Evolutionary conservation across 1,140 invertebrate species (phyloP), one percentile per base, ranked within the genome.

Genomic region (Telenomus remus): DNA sequence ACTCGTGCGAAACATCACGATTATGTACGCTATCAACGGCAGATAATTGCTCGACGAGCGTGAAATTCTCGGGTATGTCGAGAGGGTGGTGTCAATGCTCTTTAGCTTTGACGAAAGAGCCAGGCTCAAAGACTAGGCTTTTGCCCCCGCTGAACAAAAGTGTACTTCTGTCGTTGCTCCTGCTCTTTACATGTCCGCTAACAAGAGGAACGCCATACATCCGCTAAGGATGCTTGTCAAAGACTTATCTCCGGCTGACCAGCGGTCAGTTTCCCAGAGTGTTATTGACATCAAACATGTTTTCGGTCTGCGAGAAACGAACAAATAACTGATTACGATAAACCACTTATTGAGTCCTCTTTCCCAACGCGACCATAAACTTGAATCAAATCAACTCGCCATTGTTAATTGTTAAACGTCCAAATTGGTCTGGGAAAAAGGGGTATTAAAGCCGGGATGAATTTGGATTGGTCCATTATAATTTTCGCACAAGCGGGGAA

Each of bases 1-100:
- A 56, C 7, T 57, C 48, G 42, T 42, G 59, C 47, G 60, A 63
- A 44, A 66, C 54, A 64, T 71, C 61, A 53, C 59, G 70, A 78
- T 73, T 73, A 70, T 78, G n/a, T 60, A 78, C 75, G 75, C 69
- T 56, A 60, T 43, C 65, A 64, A 64, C 68, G 76, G 74, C 74
- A 71, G 76, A 70, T 74, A 66, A 78, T 78, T 78, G 76, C 76
- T 74, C 57, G 76, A 78, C 76, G 68, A 78, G 77, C 77, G 72
- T 79, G 77, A 79, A 79, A 79, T 75, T 75, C 64, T 59, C 59
- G 71, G 64, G 68, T 65, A 57, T 72, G 68, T 75, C 43, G 72
- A 75, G 77, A 74, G 71, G 77, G 71, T 79, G 77, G 66, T 65
- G 55, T 72, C 64, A 63, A 72, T 69, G 61, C 43, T 46, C 59